phyloP scores from a whole-genome alignment of 2,888 invertebrate genomes.

The Lamproptera curius region DNA sequence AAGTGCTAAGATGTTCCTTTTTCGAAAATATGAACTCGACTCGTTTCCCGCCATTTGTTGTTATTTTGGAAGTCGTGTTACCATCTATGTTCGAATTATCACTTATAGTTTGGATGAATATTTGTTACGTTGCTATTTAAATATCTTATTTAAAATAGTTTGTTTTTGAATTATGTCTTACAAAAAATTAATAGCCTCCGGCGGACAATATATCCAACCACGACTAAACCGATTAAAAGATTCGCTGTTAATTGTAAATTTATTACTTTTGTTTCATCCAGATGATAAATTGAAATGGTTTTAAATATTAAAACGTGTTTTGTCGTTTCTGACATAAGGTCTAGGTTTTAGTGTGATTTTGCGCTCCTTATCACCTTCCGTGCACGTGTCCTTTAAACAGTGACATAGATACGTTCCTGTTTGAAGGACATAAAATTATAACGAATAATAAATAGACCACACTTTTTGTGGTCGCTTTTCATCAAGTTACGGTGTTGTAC shows the following conservation, averaged over 20 bases:
- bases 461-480: too few species aligned
- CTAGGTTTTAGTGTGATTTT: neutral
- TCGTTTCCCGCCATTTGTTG: conserved; percentile 25
- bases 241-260: neutral
- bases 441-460: too few species aligned
- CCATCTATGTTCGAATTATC: conserved; percentile 4
- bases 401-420: too few species aligned
- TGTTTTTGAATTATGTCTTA: too few species aligned
- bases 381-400: too few species aligned
- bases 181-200: too few species aligned
- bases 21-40: too few species aligned
- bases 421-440: too few species aligned
- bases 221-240: neutral
- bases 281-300: neutral
- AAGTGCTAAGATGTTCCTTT: conserved; percentile 39
- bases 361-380: too few species aligned
- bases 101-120: neutral
- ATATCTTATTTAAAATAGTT: too few species aligned
- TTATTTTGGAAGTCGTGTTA: conserved; percentile 1
- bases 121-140: neutral
- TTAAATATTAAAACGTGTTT: neutral
- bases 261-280: neutral
- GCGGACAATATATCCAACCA: neutral
- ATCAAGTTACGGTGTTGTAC: too few species aligned
- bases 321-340: neutral